These are phyloP conservation scores for Bhutanitis thaidina DNA, from an alignment of 2,888 invertebrate species.

Conservation along the genomic window DNA sequence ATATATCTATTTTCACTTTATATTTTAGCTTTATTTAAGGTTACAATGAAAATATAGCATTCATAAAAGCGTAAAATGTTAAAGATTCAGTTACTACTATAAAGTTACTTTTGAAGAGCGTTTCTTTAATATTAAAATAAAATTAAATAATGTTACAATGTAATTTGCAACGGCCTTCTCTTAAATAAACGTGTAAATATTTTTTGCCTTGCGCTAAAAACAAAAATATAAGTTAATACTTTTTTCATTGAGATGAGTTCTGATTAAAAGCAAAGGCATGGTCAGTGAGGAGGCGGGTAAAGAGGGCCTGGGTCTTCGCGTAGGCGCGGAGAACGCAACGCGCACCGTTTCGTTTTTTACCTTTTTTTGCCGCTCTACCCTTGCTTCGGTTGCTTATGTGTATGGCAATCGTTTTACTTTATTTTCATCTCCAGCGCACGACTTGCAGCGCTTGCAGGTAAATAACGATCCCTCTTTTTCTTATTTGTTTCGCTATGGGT, in stretches of 20 bases:
- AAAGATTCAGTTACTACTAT: too few species aligned
- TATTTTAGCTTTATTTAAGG: too few species aligned
- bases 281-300: constrained; percentile 26
- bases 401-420: constrained; percentile 48
- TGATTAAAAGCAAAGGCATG: constrained; percentile 11
- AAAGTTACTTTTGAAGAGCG: too few species aligned
- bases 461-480: constrained; percentile 60
- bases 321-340: constrained; percentile 50
- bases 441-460: constrained; percentile 63
- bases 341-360: constrained; percentile 48
- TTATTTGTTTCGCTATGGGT: constrained; percentile 53
- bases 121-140: background rate
- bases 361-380: constrained; percentile 71
- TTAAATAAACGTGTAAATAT: background rate
- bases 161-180: constrained; percentile 10
- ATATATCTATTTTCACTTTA: too few species aligned
- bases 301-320: constrained; percentile 48
- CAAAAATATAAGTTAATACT: constrained; percentile 3
- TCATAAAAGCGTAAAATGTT: too few species aligned
- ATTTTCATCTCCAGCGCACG: constrained; percentile 52
- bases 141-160: too few species aligned
- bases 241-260: constrained; percentile 9
- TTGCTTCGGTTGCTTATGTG: constrained; percentile 53
- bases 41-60: too few species aligned
- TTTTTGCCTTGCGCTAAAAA: constrained; percentile 18